These are phyloP conservation scores for Drosophila parabipectinata DNA, from an alignment of 1,140 invertebrate species.

Conservation along the genomic window DNA sequence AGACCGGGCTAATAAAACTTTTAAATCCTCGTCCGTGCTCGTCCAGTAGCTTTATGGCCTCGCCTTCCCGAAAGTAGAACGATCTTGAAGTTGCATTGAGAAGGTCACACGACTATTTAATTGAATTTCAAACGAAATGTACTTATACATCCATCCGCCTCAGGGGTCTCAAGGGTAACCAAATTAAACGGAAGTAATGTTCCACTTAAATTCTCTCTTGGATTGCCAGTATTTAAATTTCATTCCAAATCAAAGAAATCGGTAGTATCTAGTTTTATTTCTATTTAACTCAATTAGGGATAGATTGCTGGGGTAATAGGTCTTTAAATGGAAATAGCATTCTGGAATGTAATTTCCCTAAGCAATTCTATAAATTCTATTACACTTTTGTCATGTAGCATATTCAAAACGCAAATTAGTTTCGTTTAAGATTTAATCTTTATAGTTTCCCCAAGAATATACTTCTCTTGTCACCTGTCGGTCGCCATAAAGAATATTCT, in stretches of 20 bases:
- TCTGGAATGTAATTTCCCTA: no score
- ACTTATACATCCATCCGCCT: constrained; percentile 38
- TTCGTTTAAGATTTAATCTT: constrained; percentile 5
- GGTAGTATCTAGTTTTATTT: constrained; percentile 11
- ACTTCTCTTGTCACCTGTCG: constrained; percentile 7
- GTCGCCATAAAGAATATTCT: constrained; percentile 5
- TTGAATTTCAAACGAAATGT: constrained; percentile 77
- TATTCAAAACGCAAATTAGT: not conserved
- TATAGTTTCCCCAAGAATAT: not conserved
- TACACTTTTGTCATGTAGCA: no score
- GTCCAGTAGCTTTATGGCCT: constrained; percentile 51
- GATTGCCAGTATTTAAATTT: constrained; percentile 29
- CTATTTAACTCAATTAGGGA: constrained; percentile 37
- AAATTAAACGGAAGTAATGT: constrained; percentile 29
- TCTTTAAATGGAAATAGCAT: no score
- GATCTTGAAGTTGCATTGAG: constrained; percentile 29
- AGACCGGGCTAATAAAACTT: constrained; percentile 48
- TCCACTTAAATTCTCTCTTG: constrained; percentile 24
- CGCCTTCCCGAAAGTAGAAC: constrained; percentile 30
- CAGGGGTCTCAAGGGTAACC: constrained; percentile 13
- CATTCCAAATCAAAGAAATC: constrained; percentile 14
- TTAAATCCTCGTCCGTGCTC: constrained; percentile 27
- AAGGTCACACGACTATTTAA: constrained; percentile 68
- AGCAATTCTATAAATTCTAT: no score
- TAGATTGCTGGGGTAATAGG: not conserved